Percentiles rank a stretch among this genome's conserved stretches.
phyloP scores from a whole-genome alignment of 2,888 invertebrate species.

The Encarsia formosa region DNA sequence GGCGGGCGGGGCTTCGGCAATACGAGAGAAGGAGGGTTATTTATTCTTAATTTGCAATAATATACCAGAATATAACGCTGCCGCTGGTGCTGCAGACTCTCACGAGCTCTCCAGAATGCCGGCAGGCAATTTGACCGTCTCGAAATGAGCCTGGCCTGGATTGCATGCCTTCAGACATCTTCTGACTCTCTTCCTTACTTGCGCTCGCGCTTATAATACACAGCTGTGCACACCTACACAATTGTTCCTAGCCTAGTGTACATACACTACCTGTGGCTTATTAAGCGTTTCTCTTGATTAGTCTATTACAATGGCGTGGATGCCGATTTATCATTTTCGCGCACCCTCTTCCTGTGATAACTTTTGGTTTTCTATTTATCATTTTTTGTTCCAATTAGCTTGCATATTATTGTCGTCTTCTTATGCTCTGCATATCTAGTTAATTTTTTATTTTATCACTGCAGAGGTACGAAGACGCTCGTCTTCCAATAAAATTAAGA shows the following conservation, averaged over 20 bases:
- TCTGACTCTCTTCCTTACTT: too few relatives aligned
- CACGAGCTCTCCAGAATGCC: slow-evolving; percentile 13
- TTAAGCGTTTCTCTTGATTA: slow-evolving; percentile 23
- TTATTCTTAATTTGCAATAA: slow-evolving; percentile 25
- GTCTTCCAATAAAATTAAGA: too few relatives aligned
- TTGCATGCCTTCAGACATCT: too few relatives aligned
- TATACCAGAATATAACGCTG: slow-evolving; percentile 21
- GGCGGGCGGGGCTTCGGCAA: background rate
- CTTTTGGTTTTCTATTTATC: background rate
- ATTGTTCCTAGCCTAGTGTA: slow-evolving; percentile 2
- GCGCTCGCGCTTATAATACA: too few relatives aligned
- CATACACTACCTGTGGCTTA: background rate
- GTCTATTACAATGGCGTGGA: slow-evolving; percentile 14
- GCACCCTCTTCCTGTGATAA: background rate
- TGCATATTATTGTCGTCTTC: too few relatives aligned
- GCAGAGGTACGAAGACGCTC: too few relatives aligned
- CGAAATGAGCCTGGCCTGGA: slow-evolving; percentile 13
- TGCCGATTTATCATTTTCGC: slow-evolving; percentile 18
- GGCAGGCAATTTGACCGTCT: slow-evolving; percentile 23
- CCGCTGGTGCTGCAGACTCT: slow-evolving; percentile 9
- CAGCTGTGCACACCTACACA: too few relatives aligned
- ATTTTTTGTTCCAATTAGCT: too few relatives aligned
- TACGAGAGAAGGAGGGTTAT: background rate
- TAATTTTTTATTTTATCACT: too few relatives aligned
- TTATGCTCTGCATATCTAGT: too few relatives aligned